Evolutionary conservation across 2,888 invertebrate species (phyloP).

Genomic region (Rhagophthalmus giganteus): DNA sequence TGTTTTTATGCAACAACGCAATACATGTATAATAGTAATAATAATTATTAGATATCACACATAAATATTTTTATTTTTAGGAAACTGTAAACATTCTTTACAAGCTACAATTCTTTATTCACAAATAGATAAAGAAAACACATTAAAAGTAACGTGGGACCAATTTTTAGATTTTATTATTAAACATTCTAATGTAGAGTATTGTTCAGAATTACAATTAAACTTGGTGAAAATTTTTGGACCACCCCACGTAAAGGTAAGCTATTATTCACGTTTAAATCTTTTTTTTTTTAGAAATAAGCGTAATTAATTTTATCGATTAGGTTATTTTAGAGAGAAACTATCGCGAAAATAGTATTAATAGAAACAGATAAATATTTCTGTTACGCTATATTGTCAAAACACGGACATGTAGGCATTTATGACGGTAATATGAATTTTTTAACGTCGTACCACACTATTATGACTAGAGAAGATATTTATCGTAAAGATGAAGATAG

Average conservation of each 20-base stretch:
- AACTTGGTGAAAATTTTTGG: slow-evolving; percentile 39
- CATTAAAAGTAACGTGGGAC: slow-evolving; percentile 47
- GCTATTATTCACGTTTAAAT: not conserved
- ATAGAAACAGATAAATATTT: slow-evolving; percentile 62
- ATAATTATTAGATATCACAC: not conserved
- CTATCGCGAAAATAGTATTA: slow-evolving; percentile 61
- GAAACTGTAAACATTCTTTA: slow-evolving; percentile 43
- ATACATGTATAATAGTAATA: not conserved
- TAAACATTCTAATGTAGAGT: slow-evolving; percentile 39
- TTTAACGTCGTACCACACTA: slow-evolving; percentile 58
- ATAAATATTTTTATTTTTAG: slow-evolving; percentile 36
- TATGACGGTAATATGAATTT: slow-evolving; percentile 62
- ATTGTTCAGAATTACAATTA: slow-evolving; percentile 34
- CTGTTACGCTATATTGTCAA: slow-evolving; percentile 63
- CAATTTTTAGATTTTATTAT: slow-evolving; percentile 51
- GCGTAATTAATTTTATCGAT: not conserved
- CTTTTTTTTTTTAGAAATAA: no score
- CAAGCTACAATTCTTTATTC: slow-evolving; percentile 48
- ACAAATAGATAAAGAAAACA: slow-evolving; percentile 43
- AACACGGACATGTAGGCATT: slow-evolving; percentile 63
- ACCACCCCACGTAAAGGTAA: slow-evolving; percentile 46
- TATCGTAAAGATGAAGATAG: slow-evolving; percentile 47
- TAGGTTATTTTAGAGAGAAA: slow-evolving; percentile 58
- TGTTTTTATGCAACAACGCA: not conserved
- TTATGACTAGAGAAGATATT: slow-evolving; percentile 60